phyloP scores from a whole-genome alignment of 1,140 invertebrate genomes.

The Adoxophyes honmai region DNA sequence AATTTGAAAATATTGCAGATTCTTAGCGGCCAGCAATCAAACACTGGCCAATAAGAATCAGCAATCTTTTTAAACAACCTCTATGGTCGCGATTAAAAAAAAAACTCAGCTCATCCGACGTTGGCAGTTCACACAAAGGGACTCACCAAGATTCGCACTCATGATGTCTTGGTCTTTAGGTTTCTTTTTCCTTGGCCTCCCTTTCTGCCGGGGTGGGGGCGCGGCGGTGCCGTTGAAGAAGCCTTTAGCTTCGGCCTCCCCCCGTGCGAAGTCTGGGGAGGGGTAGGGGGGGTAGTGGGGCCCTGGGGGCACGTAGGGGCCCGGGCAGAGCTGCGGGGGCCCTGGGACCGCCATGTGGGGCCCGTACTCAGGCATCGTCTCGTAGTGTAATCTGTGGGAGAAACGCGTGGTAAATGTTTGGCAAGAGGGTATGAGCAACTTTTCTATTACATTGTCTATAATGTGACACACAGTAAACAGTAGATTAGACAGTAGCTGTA shows the following conservation, averaged over 20 bases:
- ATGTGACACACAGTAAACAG: too few relatives aligned
- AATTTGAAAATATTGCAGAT: too few relatives aligned
- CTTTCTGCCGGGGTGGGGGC: slow-evolving; percentile 91
- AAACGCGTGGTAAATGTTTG: not conserved
- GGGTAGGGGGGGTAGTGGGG: slow-evolving; percentile 76
- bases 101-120: too few relatives aligned
- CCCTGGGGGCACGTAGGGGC: slow-evolving; percentile 76
- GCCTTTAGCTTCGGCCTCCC: slow-evolving; percentile 84
- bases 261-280: slow-evolving; percentile 75
- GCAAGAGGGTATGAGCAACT: too few relatives aligned
- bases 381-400: slow-evolving; percentile 85
- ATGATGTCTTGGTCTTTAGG: slow-evolving; percentile 91
- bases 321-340: slow-evolving; percentile 79
- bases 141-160: slow-evolving; percentile 89
- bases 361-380: slow-evolving; percentile 80
- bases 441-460: too few relatives aligned
- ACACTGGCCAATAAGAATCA: too few relatives aligned
- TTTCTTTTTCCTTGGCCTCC: slow-evolving; percentile 93
- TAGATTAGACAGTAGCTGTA: too few relatives aligned
- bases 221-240: slow-evolving; percentile 76
- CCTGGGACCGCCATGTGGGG: slow-evolving; percentile 76
- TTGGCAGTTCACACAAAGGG: not conserved
- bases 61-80: too few relatives aligned
- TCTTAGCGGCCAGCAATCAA: too few relatives aligned
- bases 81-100: too few relatives aligned